phyloP scores from a whole-genome alignment of 2,888 invertebrate species.

The Pseudeuparius sepicola region DNA sequence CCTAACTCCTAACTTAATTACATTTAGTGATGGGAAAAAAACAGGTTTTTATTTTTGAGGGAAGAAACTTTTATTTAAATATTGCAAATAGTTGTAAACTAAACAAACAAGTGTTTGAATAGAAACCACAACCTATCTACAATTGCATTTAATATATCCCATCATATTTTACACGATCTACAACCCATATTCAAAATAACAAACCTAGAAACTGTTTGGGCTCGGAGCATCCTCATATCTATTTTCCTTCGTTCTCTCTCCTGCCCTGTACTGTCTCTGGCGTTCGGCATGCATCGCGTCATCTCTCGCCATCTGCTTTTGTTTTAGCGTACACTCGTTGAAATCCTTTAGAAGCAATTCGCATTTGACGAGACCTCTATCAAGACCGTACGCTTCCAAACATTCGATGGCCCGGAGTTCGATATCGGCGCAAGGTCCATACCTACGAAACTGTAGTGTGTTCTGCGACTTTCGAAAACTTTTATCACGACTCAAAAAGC shows the following conservation, averaged over 20 bases:
- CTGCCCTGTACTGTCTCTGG: conserved; percentile 47
- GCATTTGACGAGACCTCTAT: conserved; percentile 56
- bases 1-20: no score
- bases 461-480: no score
- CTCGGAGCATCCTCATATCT: conserved; percentile 45
- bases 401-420: conserved; percentile 68
- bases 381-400: conserved; percentile 68
- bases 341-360: conserved; percentile 53
- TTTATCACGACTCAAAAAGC: no score
- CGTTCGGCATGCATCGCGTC: conserved; percentile 54
- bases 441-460: no score
- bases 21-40: no score
- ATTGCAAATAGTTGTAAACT: no score
- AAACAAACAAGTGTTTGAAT: no score
- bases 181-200: conserved; percentile 2
- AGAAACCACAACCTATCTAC: no score
- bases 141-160: no score
- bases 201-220: conserved; percentile 47
- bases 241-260: conserved; percentile 47
- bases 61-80: no score
- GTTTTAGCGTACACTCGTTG: conserved; percentile 54
- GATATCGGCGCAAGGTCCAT: conserved; percentile 47
- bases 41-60: no score
- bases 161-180: no score
- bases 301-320: conserved; percentile 52